Conservation (phyloP, 2,113 vertebrate species). For the Coptodon bakossiorum region DNA sequence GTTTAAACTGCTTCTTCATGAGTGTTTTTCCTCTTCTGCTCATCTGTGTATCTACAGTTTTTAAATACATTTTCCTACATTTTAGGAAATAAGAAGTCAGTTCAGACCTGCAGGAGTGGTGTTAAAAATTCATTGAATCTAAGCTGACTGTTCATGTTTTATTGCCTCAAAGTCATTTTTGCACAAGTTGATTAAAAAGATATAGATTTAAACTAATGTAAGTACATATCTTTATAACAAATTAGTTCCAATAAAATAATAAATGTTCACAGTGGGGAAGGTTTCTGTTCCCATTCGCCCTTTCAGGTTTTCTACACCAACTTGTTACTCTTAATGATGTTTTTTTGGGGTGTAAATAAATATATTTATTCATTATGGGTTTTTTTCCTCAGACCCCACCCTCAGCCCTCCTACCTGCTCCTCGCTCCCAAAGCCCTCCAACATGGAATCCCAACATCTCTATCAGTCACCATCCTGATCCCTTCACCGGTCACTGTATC, state of each 20-base stretch:
- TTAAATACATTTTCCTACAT: neutral
- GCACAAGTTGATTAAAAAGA: neutral
- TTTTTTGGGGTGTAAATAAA: accelerated
- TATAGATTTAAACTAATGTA: neutral
- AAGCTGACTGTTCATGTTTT: neutral
- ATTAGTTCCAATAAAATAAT: neutral
- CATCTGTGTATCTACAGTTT: neutral
- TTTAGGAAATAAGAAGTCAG: neutral
- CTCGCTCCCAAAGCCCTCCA: conserved; percentile 10
- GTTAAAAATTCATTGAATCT: neutral
- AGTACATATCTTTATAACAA: neutral
- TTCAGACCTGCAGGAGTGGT: neutral
- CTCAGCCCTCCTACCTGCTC: conserved; percentile 54
- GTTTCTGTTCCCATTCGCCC: neutral
- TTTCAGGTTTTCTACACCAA: neutral
- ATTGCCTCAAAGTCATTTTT: neutral
- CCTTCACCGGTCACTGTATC: conserved; percentile 19
- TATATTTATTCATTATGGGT: neutral
- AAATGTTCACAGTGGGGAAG: neutral
- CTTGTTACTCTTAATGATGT: neutral
- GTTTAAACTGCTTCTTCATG: neutral
- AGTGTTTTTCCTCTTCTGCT: neutral
- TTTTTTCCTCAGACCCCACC: neutral
- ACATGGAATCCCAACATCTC: neutral
- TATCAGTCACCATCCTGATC: conserved; percentile 56